Evolutionary conservation across 2,888 invertebrate species (phyloP).

Genomic region (Clivina fossor): DNA sequence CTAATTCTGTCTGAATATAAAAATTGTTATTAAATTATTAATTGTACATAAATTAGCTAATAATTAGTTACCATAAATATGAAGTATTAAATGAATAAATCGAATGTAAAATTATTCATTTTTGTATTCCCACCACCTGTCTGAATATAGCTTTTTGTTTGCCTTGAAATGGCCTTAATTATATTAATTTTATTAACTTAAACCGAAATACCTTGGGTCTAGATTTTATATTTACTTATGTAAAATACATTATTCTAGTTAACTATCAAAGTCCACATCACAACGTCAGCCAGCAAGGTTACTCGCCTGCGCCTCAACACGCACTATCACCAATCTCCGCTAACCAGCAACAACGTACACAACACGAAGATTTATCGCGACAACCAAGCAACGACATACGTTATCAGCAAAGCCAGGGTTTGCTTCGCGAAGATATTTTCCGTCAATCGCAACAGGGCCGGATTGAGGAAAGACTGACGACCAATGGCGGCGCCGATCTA

Average conservation of each 20-base stretch:
- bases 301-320: constrained; percentile 27
- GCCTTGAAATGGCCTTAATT: too few relatives aligned
- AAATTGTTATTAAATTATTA: too few relatives aligned
- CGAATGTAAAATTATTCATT: not conserved
- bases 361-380: constrained; percentile 39
- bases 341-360: constrained; percentile 41
- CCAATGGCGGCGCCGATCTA: constrained; percentile 19
- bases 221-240: too few relatives aligned
- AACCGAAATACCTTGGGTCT: not conserved
- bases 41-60: too few relatives aligned
- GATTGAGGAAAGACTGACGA: constrained; percentile 20
- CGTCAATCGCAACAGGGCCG: constrained; percentile 48
- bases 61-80: too few relatives aligned
- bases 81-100: too few relatives aligned
- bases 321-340: constrained; percentile 32
- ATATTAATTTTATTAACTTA: not conserved
- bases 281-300: constrained; percentile 44
- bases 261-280: constrained; percentile 47
- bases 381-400: constrained; percentile 40
- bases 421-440: constrained; percentile 50
- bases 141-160: too few relatives aligned
- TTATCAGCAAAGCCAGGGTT: constrained; percentile 43
- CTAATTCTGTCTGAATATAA: too few relatives aligned
- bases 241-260: constrained; percentile 24
- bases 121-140: too few relatives aligned